Evolutionary conservation across 2,797 vertebrate species (phyloP), one percentile per base, ranked within the genome.

Genomic region (Sciurus vulgaris): DNA sequence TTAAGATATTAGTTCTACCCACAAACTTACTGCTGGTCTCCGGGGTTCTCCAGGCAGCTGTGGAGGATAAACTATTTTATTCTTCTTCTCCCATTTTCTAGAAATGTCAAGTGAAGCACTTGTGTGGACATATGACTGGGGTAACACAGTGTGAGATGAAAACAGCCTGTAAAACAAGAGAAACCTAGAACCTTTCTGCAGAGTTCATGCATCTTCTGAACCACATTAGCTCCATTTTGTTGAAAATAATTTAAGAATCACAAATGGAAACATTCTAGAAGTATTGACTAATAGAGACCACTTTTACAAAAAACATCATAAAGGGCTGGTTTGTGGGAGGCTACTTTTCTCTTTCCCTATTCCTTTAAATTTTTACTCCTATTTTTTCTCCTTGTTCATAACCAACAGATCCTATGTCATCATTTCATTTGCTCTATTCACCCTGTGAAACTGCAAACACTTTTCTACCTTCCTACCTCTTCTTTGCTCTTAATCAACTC

Each of bases 31-130:
- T 2, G 99, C 99, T 49, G 99, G 99, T 98, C 99, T 99, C 85
- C 98, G 99, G 63, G 98, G 98, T 35, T 99, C 99, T 18, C 98
- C 99, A 0, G 99, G 99, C 47, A 98, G 97, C 96, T 99, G 99
- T 0, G 99, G 99, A 0, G 99, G 99, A 93, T 99, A 99, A 63
- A 99, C 93, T 12, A 97, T 92, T 44, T 88, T 94, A 97, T 99
- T 99, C 91, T 98, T 99, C 96, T 95, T 99, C 96, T 99, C 99
- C 99, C 99, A 99, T 61, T 73, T 97, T 83, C 98, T 98, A 63
- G 9, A n/a, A 0, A 96, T 56, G 33, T 99, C 96, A 76, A 99
- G 97, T 4, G 98, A 79, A 0, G 97, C 2, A 65, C 98, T 99
- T n/a, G 98, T 99, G 98, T 99, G 99, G 94, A 99, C 93, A 87